Conservation (phyloP, 2,888 invertebrate species). For the Dolomedes plantarius region DNA sequence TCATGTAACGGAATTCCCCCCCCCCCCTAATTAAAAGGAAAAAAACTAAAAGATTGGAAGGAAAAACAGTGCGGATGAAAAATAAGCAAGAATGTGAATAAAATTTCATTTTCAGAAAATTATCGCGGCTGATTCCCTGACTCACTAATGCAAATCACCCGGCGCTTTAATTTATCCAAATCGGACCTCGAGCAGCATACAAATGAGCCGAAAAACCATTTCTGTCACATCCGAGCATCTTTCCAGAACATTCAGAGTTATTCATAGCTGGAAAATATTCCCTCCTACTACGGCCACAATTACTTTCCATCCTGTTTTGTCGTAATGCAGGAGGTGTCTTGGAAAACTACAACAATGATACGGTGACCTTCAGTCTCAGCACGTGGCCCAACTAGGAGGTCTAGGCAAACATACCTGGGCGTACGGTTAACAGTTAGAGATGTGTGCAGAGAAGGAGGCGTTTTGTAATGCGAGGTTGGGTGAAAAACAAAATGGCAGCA, state of each 20-base stretch:
- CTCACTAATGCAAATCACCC: background rate
- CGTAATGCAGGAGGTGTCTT: conserved; percentile 3
- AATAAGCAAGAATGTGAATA: no score
- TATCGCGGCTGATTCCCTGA: background rate
- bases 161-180: background rate
- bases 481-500: background rate
- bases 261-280: background rate
- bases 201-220: conserved; percentile 2
- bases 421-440: conserved; percentile 14
- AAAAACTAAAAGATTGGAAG: no score
- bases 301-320: conserved; percentile 21
- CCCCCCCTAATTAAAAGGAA: no score
- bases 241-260: conserved; percentile 2
- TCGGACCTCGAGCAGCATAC: background rate
- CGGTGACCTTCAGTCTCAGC: conserved; percentile 10
- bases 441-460: conserved; percentile 10
- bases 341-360: conserved; percentile 9
- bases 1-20: no score
- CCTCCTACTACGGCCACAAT: conserved; percentile 14
- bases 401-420: conserved; percentile 4
- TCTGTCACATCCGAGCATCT: background rate
- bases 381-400: conserved; percentile 22
- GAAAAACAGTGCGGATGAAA: no score
- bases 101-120: background rate
- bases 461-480: background rate